Conservation (phyloP, 1,140 invertebrate species). For the Neodiprion fabricii region DNA sequence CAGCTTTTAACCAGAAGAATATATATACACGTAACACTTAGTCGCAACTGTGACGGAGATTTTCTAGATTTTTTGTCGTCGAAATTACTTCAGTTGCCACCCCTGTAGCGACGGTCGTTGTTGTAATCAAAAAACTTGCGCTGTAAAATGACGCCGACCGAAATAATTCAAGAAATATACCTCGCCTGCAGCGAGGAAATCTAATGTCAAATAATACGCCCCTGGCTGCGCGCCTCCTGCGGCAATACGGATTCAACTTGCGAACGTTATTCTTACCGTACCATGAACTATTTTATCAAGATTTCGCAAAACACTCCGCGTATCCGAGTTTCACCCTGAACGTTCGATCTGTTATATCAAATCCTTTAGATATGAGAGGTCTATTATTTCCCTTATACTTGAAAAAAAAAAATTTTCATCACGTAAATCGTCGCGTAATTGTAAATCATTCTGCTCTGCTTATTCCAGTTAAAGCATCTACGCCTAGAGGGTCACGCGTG, state of each 20-base stretch:
- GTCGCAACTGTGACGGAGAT: not conserved
- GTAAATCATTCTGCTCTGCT: too few relatives aligned
- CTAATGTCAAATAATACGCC: not conserved
- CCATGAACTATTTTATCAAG: not conserved
- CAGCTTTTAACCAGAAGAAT: not conserved
- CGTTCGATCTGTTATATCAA: too few relatives aligned
- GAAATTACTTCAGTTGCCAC: not conserved
- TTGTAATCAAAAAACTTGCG: slow-evolving; percentile 1
- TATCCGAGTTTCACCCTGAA: too few relatives aligned
- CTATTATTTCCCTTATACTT: too few relatives aligned
- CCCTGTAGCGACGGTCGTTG: not conserved
- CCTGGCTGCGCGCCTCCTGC: not conserved
- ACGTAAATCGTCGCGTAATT: too few relatives aligned
- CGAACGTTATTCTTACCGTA: not conserved
- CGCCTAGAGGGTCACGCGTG: too few relatives aligned
- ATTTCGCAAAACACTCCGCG: too few relatives aligned
- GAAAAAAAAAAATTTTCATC: too few relatives aligned
- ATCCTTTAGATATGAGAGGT: too few relatives aligned
- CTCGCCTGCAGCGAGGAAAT: not conserved
- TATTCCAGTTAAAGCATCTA: too few relatives aligned
- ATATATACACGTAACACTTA: not conserved
- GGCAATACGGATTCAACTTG: slow-evolving; percentile 5
- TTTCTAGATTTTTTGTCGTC: not conserved
- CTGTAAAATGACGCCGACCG: not conserved
- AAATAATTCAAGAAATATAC: slow-evolving; percentile 6